phyloP scores from a whole-genome alignment of 2,888 invertebrate genomes.

The Lasioglossum malachurum region DNA sequence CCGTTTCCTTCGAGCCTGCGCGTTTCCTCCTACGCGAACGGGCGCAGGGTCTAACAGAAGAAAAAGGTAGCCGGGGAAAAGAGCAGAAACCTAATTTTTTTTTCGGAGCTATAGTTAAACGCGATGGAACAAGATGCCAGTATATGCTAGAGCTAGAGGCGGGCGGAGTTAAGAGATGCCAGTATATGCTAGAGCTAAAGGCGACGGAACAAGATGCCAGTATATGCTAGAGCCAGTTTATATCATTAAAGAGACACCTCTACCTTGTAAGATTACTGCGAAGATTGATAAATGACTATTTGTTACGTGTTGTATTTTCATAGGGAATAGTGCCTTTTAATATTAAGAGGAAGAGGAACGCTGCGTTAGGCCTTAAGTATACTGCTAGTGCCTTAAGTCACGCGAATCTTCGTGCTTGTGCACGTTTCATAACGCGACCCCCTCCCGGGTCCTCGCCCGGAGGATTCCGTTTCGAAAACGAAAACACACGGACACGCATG shows the following conservation, averaged over 20 bases:
- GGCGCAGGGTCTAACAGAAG: background rate
- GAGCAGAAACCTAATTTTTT: background rate
- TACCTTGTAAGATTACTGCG: slow-evolving; percentile 68
- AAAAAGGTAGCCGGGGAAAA: background rate
- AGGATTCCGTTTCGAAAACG: slow-evolving; percentile 44
- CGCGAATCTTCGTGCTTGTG: slow-evolving; percentile 74
- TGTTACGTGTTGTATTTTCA: slow-evolving; percentile 76
- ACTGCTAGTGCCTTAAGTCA: slow-evolving; percentile 82
- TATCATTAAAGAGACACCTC: slow-evolving; percentile 75
- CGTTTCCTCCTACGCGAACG: slow-evolving; percentile 42
- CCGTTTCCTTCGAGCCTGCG: slow-evolving; percentile 46
- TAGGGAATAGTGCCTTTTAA: slow-evolving; percentile 83
- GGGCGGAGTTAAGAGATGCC: slow-evolving; percentile 77
- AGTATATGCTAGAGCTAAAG: slow-evolving; percentile 80
- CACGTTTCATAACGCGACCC: slow-evolving; percentile 67
- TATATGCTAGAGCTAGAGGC: slow-evolving; percentile 77
- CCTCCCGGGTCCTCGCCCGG: slow-evolving; percentile 65
- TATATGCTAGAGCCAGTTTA: slow-evolving; percentile 82
- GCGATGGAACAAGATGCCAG: slow-evolving; percentile 80
- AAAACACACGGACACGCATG: background rate
- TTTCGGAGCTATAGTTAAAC: slow-evolving; percentile 60
- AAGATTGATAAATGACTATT: slow-evolving; percentile 70
- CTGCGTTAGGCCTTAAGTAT: slow-evolving; percentile 78
- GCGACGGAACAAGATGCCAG: slow-evolving; percentile 80
- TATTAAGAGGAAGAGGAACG: slow-evolving; percentile 69